Evolutionary conservation across 2,888 invertebrate species (phyloP), one percentile per base, ranked within the genome.

Genomic region (Tetramorium bicarinatum): DNA sequence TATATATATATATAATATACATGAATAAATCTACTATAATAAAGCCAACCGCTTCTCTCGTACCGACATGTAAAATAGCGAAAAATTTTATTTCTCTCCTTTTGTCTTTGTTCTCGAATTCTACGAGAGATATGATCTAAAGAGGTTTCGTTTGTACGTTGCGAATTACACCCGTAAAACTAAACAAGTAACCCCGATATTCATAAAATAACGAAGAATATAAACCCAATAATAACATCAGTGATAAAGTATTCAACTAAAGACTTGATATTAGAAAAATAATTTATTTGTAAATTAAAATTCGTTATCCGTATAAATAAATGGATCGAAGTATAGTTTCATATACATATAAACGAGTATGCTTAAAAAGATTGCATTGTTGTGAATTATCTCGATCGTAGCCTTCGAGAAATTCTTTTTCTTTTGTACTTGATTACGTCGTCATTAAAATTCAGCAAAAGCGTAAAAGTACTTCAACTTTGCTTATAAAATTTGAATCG

Each of bases 401-500:
- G 71, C 54, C 66, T 52, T 88, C 85, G 85, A 90, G 85, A 88
- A 88, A 84, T 86, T 88, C 52, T 21, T 72, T 44, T 59, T 44
- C n/a, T 82, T 90, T 90, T 90, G 90, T 89, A 89, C 90, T 88
- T 87, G 85, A 91, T 89, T 87, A 85, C 84, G 85, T 87, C 87
- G 85, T 89, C 84, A 59, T 72, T 86, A 90, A 90, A 90, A 89
- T 84, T 84, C 79, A 83, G 71, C 87, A 79, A 87, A 71, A 71
- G 82, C 88, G 66, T 83, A 81, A 47, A 83, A 81, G 18, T 75
- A 52, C 29, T 21, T n/a, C 13, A 25, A 66, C 34, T 72, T 59
- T 47, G 15, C 59, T 72, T 44, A 18, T 72, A 80, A 80, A 80
- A 80, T 49, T 49, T 25, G 18, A 71, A 75, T 41, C 59, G 67